Evolutionary conservation across 1,140 invertebrate genomes (phyloP), one percentile per base, ranked within the genome.

Genomic region (Lepidurus couesii): DNA sequence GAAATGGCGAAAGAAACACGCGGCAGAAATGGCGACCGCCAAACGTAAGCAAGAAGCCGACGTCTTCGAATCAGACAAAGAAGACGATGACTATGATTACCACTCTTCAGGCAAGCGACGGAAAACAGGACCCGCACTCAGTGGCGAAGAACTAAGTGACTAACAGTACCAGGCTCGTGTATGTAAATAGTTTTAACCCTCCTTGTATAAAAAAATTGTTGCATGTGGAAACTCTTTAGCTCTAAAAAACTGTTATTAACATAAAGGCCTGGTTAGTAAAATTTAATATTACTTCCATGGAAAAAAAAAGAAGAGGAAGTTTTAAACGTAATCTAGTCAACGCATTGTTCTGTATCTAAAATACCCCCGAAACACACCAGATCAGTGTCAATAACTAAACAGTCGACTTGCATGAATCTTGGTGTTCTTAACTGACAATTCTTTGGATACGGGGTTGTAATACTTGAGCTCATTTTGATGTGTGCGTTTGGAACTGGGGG

Each of bases 1-100:
- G 82, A 99, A 99, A 89, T 99, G 97, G 97, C 89, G 98, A 83
- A 99, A 99, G 90, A 97, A 97, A 85, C 96, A 99, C 88, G 97
- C 97, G 1, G 97, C 97, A 3, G 97, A 99, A 88, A 97, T 98
- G 95, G 97, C 97, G 75, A 96, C 95, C 42, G 96, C 96, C 7
- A 98, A 98, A 86, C 90, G 95, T 84, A 95, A 96, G 85, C 96
- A 98, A 84, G 96, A 98, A 85, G 94, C 96, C 82, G 91, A 95
- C 24, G 93, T 94, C 82, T 92, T 92, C 79, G 86, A 85, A n/a
- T 86, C 84, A 44, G 91, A 90, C 84, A 91, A 90, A 75, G 86
- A 86, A 44, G 90, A 92, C 80, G 89, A 90, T 78, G 90, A 90
- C 74, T 82, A 78, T n/a, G 81, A 81, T 74, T 80, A 77, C 7